Percentiles rank a stretch among this genome's conserved stretches.
Conservation (phyloP, 2,888 invertebrate genomes). For the Tridacna gigas region DNA sequence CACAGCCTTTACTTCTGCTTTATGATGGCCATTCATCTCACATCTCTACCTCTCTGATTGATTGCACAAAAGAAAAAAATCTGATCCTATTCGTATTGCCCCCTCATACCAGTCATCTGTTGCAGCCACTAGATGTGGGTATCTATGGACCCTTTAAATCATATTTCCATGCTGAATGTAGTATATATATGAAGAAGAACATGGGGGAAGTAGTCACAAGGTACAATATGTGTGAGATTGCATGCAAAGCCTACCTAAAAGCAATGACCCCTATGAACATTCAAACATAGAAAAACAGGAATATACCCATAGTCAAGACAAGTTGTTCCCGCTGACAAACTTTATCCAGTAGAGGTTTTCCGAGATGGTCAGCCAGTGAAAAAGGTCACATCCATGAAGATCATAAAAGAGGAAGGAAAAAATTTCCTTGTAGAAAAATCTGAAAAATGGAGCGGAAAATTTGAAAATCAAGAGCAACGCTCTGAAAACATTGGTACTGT, state of each 20-base stretch:
- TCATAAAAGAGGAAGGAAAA: not conserved
- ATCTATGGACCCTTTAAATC: slow-evolving; percentile 40
- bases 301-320: slow-evolving; percentile 25
- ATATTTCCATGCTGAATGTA: too few species aligned
- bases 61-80: too few species aligned
- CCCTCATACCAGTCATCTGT: slow-evolving; percentile 24
- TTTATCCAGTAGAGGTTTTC: slow-evolving; percentile 18
- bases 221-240: slow-evolving; percentile 32
- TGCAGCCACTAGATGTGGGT: slow-evolving; percentile 34
- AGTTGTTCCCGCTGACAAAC: not conserved
- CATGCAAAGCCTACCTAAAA: slow-evolving; percentile 20
- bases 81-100: slow-evolving; percentile 30
- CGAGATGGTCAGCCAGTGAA: not conserved
- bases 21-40: too few species aligned
- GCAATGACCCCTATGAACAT: slow-evolving; percentile 27
- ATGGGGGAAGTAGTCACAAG: too few species aligned
- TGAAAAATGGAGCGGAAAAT: too few species aligned
- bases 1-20: slow-evolving; percentile 2
- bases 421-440: not conserved
- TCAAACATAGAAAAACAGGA: slow-evolving; percentile 32
- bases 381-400: not conserved
- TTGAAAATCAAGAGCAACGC: too few species aligned
- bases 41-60: too few species aligned
- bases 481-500: not conserved
- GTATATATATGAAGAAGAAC: too few species aligned